Evolutionary conservation across 2,888 invertebrate species (phyloP).

Genomic region (Dinocampus coccinellae): DNA sequence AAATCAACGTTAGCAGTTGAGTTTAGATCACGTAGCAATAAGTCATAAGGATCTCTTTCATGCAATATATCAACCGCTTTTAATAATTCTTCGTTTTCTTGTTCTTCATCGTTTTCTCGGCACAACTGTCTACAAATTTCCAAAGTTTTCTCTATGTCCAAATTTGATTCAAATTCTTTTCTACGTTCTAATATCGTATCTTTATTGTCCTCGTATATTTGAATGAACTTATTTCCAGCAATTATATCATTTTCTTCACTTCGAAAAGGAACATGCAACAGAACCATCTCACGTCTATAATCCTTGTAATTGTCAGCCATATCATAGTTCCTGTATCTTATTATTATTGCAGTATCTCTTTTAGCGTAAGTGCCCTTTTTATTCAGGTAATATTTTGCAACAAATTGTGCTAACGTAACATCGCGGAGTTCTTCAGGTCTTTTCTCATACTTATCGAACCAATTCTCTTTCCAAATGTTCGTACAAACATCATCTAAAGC

Average conservation of each 20-base stretch:
- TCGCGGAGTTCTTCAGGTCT: constrained; percentile 56
- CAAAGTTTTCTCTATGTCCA: constrained; percentile 57
- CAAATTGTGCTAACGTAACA: constrained; percentile 65
- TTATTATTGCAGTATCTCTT: background rate
- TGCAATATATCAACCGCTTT: constrained; percentile 38
- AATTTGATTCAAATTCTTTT: constrained; percentile 57
- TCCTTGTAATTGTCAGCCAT: background rate
- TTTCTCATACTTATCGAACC: constrained; percentile 66
- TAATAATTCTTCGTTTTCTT: background rate
- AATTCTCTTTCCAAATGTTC: constrained; percentile 67
- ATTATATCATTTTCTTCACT: constrained; percentile 11
- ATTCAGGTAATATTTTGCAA: constrained; percentile 52
- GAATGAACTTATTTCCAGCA: constrained; percentile 50
- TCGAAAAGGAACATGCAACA: background rate
- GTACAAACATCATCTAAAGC: constrained; percentile 49
- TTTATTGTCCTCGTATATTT: constrained; percentile 58
- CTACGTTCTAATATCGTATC: constrained; percentile 51
- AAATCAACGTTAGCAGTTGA: constrained; percentile 45
- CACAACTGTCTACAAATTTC: constrained; percentile 39
- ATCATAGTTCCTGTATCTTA: constrained; percentile 5
- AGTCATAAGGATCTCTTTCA: constrained; percentile 47
- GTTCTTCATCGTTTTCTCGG: constrained; percentile 29
- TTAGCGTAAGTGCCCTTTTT: background rate
- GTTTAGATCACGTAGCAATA: constrained; percentile 44
- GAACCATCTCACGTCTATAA: constrained; percentile 14